Evolutionary conservation across 2,113 vertebrate genomes (phyloP).

Genomic region (Hypomesus transpacificus): DNA sequence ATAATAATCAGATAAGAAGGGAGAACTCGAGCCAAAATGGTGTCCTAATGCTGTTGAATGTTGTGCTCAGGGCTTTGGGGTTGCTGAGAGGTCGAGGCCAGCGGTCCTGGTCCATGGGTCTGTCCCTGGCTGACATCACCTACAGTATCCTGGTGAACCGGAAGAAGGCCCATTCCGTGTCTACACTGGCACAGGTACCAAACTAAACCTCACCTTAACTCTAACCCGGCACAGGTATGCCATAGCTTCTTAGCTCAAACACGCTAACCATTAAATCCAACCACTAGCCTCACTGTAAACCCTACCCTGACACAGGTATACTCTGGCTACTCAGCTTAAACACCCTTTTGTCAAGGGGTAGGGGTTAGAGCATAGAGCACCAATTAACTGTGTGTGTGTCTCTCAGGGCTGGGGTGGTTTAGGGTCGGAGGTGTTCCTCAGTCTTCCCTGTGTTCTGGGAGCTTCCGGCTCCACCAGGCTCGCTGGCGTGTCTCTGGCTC

Average conservation of each 20-base stretch:
- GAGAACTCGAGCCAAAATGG: neutral
- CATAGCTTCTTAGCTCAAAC: too few species aligned
- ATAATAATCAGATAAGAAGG: neutral
- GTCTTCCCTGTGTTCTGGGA: constrained; percentile 86
- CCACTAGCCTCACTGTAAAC: too few species aligned
- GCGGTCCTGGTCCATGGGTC: constrained; percentile 89
- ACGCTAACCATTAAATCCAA: too few species aligned
- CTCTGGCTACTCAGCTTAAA: too few species aligned
- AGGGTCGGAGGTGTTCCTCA: constrained; percentile 88
- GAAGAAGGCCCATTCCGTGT: constrained; percentile 85
- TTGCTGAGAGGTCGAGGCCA: constrained; percentile 84
- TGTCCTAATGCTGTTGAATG: neutral
- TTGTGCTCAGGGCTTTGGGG: constrained; percentile 79
- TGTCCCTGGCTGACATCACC: constrained; percentile 88
- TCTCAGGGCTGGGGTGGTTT: constrained; percentile 81
- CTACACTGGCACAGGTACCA: constrained; percentile 86
- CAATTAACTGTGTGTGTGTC: constrained; percentile 9
- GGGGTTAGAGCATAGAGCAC: neutral
- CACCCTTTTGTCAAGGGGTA: too few species aligned
- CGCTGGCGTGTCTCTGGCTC: constrained; percentile 67
- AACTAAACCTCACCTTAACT: neutral
- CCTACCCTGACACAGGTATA: too few species aligned
- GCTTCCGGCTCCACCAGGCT: constrained; percentile 74
- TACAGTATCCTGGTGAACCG: constrained; percentile 83
- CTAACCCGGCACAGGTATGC: too few species aligned